These are phyloP conservation scores for Heterohyrax brucei DNA, from an alignment of 2,797 vertebrate genomes.

Conservation along the genomic window DNA sequence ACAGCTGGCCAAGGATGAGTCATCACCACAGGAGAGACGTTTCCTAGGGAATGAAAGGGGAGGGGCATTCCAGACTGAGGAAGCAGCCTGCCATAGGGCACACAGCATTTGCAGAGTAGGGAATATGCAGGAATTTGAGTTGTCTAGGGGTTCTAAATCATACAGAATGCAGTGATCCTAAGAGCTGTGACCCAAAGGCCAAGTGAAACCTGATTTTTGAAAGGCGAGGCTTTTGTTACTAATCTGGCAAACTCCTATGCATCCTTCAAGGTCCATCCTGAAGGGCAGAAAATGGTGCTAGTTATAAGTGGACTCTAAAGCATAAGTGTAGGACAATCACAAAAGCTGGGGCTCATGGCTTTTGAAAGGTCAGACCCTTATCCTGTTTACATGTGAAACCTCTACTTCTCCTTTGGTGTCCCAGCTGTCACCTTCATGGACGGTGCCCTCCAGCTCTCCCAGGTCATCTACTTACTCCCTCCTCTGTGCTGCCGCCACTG, in stretches of 20 bases:
- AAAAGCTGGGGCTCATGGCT: neutral
- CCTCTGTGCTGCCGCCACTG: neutral
- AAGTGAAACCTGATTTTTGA: neutral
- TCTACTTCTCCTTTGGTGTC: neutral
- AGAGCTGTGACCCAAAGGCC: neutral
- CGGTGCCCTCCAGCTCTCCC: neutral
- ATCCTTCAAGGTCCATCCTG: slow-evolving; percentile 22
- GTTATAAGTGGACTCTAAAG: neutral
- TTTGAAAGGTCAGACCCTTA: neutral
- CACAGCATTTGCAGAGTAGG: accelerated
- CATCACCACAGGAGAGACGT: slow-evolving; percentile 47
- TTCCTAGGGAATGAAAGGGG: neutral
- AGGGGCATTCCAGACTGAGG: neutral
- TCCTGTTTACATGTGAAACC: neutral
- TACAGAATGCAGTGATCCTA: neutral
- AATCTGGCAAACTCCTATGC: neutral
- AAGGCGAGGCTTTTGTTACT: neutral
- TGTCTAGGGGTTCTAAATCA: neutral
- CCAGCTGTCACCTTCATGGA: neutral
- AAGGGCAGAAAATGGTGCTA: neutral
- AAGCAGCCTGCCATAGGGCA: neutral
- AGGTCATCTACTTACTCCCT: neutral
- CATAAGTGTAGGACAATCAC: neutral
- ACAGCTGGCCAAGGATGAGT: slow-evolving; percentile 81
- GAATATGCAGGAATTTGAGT: neutral